phyloP scores from a whole-genome alignment of 2,797 vertebrate species.

The Pangasius krempfi region DNA sequence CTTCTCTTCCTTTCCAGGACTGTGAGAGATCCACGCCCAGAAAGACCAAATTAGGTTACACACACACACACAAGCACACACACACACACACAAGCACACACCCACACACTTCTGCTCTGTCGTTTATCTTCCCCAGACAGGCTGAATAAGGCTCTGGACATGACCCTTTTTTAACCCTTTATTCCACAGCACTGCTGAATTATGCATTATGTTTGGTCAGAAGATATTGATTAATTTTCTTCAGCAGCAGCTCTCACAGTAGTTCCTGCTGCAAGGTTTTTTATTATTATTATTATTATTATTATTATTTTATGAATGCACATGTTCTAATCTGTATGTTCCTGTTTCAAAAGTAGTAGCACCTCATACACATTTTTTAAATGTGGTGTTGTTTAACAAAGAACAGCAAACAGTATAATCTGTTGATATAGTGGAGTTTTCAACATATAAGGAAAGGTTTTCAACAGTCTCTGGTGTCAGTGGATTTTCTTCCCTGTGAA shows the following conservation, averaged over 20 bases:
- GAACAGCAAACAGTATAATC: not conserved
- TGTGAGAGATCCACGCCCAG: conserved; percentile 18
- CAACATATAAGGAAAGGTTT: not conserved
- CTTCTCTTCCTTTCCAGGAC: conserved; percentile 27
- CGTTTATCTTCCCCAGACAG: not conserved
- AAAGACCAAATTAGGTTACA: conserved; percentile 24
- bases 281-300: not conserved
- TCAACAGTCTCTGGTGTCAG: not conserved
- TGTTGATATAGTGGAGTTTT: not conserved
- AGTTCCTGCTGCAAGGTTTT: not conserved
- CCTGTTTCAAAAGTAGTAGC: not conserved
- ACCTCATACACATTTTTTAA: not conserved
- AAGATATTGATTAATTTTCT: not conserved
- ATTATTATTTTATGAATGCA: not conserved
- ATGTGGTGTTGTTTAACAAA: not conserved
- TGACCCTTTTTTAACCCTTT: not conserved
- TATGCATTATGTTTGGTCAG: not conserved
- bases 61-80: not conserved
- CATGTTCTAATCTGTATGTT: not conserved
- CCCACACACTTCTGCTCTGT: not conserved
- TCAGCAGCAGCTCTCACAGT: too few relatives aligned
- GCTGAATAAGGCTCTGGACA: not conserved
- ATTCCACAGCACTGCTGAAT: not conserved
- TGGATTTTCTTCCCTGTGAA: not conserved
- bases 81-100: not conserved